These are phyloP conservation scores for Cyprinodon brontotheroides DNA, from an alignment of 2,113 vertebrate species.

Conservation along the genomic window DNA sequence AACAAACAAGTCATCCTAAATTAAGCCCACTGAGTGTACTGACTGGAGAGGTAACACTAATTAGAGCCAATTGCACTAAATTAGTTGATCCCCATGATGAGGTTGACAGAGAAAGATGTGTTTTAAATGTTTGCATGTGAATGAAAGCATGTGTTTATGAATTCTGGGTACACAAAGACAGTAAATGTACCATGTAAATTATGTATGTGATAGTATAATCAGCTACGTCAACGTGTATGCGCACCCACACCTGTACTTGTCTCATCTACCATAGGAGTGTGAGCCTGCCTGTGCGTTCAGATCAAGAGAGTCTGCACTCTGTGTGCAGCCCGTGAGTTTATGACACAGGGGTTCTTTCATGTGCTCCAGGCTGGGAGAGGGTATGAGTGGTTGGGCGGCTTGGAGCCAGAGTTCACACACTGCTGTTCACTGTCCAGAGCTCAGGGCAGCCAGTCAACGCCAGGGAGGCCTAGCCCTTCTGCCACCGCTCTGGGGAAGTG, in stretches of 20 bases:
- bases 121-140: constrained; percentile 47
- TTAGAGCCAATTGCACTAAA: constrained; percentile 72
- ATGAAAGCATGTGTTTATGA: constrained; percentile 37
- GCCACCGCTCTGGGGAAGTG: constrained; percentile 80
- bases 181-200: constrained; percentile 43
- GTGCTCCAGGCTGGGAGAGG: constrained; percentile 79
- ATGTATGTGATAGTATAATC: constrained; percentile 40
- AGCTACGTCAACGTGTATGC: constrained; percentile 14
- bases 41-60: constrained; percentile 70
- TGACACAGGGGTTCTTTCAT: constrained; percentile 84
- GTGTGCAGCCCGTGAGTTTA: constrained; percentile 73
- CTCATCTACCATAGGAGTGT: constrained; percentile 26
- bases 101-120: constrained; percentile 50
- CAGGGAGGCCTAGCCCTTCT: constrained; percentile 79
- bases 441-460: constrained; percentile 83
- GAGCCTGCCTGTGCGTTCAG: constrained; percentile 20
- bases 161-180: constrained; percentile 31
- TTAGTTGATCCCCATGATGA: constrained; percentile 54
- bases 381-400: constrained; percentile 83
- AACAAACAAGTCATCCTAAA: constrained; percentile 60
- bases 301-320: constrained; percentile 60
- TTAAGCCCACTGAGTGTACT: constrained; percentile 55
- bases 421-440: constrained; percentile 80
- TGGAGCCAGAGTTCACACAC: constrained; percentile 81
- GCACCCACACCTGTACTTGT: constrained; percentile 34